Percentiles rank a stretch among this genome's conserved stretches.
These are phyloP conservation scores for Arvicanthis niloticus DNA, from an alignment of 2,113 vertebrate species.

Conservation along the genomic window DNA sequence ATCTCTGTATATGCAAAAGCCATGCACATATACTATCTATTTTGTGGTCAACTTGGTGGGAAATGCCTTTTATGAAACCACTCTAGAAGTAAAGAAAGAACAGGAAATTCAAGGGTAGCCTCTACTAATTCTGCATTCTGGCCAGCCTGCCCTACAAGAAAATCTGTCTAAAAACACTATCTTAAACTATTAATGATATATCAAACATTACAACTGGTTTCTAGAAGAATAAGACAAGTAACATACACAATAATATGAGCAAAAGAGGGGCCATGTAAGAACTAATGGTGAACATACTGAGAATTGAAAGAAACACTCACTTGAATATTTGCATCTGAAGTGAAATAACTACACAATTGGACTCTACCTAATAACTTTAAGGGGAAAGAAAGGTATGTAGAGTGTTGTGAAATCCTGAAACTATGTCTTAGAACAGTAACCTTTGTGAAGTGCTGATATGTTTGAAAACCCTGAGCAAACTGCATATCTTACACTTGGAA, in stretches of 20 bases:
- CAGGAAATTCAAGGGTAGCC: background rate
- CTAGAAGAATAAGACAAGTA: conserved; percentile 43
- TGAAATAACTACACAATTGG: background rate
- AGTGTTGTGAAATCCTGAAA: background rate
- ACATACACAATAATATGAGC: background rate
- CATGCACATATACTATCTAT: background rate
- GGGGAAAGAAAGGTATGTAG: background rate
- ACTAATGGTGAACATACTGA: conserved; percentile 1
- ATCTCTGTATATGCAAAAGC: conserved; percentile 23
- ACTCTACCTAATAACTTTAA: conserved; percentile 1
- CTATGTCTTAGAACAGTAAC: background rate
- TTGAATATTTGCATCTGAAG: conserved; percentile 3
- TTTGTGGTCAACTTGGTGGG: background rate
- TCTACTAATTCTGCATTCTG: background rate
- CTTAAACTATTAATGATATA: conserved; percentile 28
- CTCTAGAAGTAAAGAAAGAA: no score
- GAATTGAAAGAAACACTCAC: conserved; percentile 1
- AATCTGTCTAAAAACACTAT: background rate
- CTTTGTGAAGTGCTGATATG: background rate
- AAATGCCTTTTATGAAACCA: background rate
- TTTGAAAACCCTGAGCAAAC: background rate
- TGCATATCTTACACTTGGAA: background rate
- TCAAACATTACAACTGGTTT: background rate
- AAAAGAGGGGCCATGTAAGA: background rate
- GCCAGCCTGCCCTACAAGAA: background rate